phyloP scores from a whole-genome alignment of 2,888 invertebrate genomes.

The Auanema sp. region DNA sequence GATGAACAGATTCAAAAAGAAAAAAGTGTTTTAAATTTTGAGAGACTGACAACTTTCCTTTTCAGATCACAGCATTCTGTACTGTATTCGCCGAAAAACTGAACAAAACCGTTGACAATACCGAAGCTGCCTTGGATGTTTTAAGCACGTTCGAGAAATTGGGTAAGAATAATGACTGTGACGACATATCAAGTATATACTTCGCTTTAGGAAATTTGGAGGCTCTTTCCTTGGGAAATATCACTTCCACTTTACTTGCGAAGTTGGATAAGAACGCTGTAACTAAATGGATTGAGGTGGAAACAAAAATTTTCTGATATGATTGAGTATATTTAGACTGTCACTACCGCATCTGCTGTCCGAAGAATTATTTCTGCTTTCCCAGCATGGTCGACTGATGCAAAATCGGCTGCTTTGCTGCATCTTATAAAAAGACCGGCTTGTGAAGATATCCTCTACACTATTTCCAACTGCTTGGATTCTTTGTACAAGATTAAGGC shows the following conservation, averaged over 20 bases:
- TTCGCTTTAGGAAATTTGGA: slow-evolving; percentile 14
- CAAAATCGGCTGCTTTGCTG: slow-evolving; percentile 8
- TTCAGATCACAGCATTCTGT: slow-evolving; percentile 15
- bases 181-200: background rate
- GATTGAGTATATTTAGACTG: background rate
- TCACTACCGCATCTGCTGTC: slow-evolving; percentile 4
- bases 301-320: background rate
- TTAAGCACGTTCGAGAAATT: too few relatives aligned
- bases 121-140: too few relatives aligned
- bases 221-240: slow-evolving; percentile 3
- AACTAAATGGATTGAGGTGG: slow-evolving; percentile 18
- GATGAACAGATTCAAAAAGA: background rate
- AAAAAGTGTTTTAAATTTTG: background rate
- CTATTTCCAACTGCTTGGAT: slow-evolving; percentile 16
- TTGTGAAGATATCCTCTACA: slow-evolving; percentile 9
- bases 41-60: background rate
- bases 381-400: slow-evolving; percentile 9
- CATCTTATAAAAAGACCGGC: slow-evolving; percentile 5
- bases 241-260: slow-evolving; percentile 8
- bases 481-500: slow-evolving; percentile 18
- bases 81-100: slow-evolving; percentile 9
- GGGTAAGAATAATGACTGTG: too few relatives aligned
- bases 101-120: background rate
- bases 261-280: slow-evolving; percentile 14
- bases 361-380: slow-evolving; percentile 6